Conservation (phyloP, 2,888 invertebrate species). For the Troilus luridus region DNA sequence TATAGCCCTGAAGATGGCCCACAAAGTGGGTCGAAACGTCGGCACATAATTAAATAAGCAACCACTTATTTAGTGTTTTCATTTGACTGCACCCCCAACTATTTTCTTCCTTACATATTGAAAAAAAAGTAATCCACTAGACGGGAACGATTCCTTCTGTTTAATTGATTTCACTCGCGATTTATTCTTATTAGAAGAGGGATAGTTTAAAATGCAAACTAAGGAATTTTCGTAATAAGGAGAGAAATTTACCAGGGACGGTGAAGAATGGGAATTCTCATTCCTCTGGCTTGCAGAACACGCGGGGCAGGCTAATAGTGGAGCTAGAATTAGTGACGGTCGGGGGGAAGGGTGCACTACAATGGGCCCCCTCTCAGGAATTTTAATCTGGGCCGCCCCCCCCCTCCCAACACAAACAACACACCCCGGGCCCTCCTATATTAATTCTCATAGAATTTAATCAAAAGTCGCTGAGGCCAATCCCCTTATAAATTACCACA, state of each 20-base stretch:
- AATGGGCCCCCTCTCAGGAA: conserved; percentile 50
- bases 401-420: conserved; percentile 50
- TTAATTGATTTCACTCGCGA: neutral
- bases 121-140: neutral
- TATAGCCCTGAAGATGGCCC: too few relatives aligned
- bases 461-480: conserved; percentile 57
- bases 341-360: conserved; percentile 23
- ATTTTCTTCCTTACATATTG: too few relatives aligned
- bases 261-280: neutral
- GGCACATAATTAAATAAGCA: too few relatives aligned
- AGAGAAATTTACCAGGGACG: conserved; percentile 10
- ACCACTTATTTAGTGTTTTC: too few relatives aligned
- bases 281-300: neutral
- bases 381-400: conserved; percentile 51
- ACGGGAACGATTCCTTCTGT: neutral
- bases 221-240: conserved; percentile 11
- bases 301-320: conserved; percentile 11
- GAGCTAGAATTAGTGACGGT: conserved; percentile 55
- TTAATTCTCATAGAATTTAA: conserved; percentile 60
- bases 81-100: too few relatives aligned
- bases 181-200: neutral
- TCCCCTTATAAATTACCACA: conserved; percentile 59
- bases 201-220: conserved; percentile 22
- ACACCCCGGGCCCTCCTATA: conserved; percentile 40
- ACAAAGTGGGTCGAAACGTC: too few relatives aligned